A percentile compares a stretch with the other conserved stretches of the same genome.
phyloP scores from a whole-genome alignment of 1,140 invertebrate species.

The Zaprionus camerounensis region DNA sequence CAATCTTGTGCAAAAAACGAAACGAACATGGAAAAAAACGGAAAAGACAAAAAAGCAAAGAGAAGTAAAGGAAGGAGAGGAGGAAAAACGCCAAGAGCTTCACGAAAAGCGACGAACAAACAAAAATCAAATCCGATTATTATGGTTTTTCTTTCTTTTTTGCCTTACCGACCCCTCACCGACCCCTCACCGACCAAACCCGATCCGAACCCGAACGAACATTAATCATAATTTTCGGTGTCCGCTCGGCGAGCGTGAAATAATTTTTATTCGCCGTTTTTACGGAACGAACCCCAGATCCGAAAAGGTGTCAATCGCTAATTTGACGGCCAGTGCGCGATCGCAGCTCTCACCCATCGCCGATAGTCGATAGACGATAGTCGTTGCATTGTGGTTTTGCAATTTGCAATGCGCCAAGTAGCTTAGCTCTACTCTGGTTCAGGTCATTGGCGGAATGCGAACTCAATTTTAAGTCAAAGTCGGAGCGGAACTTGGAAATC shows the following conservation, averaged over 20 bases:
- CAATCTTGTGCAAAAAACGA: conserved; percentile 67
- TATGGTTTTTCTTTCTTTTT: conserved; percentile 30
- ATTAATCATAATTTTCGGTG: conserved; percentile 77
- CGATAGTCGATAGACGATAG: background rate
- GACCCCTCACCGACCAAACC: background rate
- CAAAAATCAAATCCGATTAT: conserved; percentile 81
- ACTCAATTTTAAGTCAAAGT: background rate
- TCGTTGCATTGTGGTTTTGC: conserved; percentile 55
- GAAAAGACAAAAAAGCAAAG: conserved; percentile 20
- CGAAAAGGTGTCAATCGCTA: conserved; percentile 73
- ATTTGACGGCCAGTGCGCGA: conserved; percentile 51
- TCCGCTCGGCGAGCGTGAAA: conserved; percentile 68
- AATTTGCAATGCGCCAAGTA: conserved; percentile 50
- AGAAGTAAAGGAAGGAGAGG: conserved; percentile 4
- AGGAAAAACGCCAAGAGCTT: conserved; percentile 54
- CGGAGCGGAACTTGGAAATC: background rate
- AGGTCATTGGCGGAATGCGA: conserved; percentile 2
- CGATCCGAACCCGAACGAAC: conserved; percentile 29
- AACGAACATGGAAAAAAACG: background rate
- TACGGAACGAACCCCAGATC: conserved; percentile 58
- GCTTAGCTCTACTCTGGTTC: background rate
- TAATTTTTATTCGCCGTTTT: conserved; percentile 79
- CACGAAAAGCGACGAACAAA: conserved; percentile 69
- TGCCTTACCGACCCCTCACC: background rate
- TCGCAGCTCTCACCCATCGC: background rate